Conservation (phyloP, 2,113 vertebrate species). For the Catharus fuscescens region DNA sequence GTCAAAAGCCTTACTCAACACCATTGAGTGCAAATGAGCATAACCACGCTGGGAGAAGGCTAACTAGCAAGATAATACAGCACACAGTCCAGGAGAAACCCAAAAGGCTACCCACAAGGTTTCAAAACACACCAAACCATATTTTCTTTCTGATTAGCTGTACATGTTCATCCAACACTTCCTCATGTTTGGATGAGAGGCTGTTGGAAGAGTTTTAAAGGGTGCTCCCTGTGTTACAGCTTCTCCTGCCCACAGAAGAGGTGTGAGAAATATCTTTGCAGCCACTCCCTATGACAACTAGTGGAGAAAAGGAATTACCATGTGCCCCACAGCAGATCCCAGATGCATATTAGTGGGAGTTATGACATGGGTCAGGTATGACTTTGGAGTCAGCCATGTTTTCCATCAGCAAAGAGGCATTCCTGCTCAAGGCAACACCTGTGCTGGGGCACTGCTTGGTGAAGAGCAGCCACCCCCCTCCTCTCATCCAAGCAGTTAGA, state of each 20-base stretch:
- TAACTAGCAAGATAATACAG: background rate
- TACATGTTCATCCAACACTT: background rate
- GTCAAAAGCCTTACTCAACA: background rate
- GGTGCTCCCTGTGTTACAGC: background rate
- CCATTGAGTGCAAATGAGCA: background rate
- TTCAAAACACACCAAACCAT: background rate
- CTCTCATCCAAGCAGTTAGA: background rate
- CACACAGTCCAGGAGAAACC: background rate
- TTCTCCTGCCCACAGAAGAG: background rate
- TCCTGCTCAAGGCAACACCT: background rate
- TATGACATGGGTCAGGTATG: background rate
- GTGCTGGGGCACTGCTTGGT: background rate
- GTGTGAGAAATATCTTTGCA: constrained; percentile 6
- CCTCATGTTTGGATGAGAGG: background rate
- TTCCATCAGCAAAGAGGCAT: background rate
- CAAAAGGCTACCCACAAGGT: background rate
- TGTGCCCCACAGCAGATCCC: background rate
- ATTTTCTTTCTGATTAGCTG: background rate
- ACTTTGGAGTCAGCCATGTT: background rate
- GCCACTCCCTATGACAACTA: background rate
- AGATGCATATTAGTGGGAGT: background rate
- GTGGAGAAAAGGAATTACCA: background rate
- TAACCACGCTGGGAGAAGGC: background rate
- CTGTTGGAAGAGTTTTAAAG: background rate
- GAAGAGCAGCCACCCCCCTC: background rate